Base-by-base conservation (phyloP, 2,113 vertebrate genomes). In the Scomber scombrus region DNA sequence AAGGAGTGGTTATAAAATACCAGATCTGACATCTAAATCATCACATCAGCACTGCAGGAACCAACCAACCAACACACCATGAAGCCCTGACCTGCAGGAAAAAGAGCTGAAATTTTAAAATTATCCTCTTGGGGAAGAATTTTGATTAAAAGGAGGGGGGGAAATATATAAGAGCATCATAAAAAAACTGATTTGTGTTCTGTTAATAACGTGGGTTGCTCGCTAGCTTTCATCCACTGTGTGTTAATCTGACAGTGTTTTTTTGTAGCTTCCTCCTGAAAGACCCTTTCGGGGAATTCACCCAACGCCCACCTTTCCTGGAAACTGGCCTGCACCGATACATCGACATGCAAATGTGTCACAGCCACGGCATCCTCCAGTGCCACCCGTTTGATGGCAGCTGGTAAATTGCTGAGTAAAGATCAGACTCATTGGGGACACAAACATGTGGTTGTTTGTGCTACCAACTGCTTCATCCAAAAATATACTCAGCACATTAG, bases 211-310 rank as follows among this genome's bases (percentile, higher is more conserved):
- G 43, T 23, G 31, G 34, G 43, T 12, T 11, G 18, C 10, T 34
- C 46, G 8, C 29, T 49, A 43, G 43, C 49, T 72, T 52, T 11
- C 26, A 29, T 18, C 31, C 62, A 46, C 45, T 8, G 13, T 6
- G 13, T 8, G 16, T 23, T 43, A 5, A 31, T 70, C 34, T 47
- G 60, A 29, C 21, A 11, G 63, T 9, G 47, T 55, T 75, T 69
- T 26, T 26, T 26, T 21, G 76, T 51, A n/a, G 66, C 46, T 78
- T 84, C 82, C 70, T 76, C 65, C 50, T 45, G n/a, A 49, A 55
- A 78, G 60, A 83, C 78, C 61, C 51, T 72, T 61, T 11, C 56
- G 82, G 85, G 88, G 84, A 88, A 85, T 85, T 86, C 75, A 84
- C 81, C 57, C 10, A 3, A 85, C 78, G 15, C 88, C 81, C 85